A percentile compares a stretch with the other conserved stretches of the same genome.
phyloP scores from a whole-genome alignment of 2,888 invertebrate genomes.

The Ashinkailepas kermadecensis region DNA sequence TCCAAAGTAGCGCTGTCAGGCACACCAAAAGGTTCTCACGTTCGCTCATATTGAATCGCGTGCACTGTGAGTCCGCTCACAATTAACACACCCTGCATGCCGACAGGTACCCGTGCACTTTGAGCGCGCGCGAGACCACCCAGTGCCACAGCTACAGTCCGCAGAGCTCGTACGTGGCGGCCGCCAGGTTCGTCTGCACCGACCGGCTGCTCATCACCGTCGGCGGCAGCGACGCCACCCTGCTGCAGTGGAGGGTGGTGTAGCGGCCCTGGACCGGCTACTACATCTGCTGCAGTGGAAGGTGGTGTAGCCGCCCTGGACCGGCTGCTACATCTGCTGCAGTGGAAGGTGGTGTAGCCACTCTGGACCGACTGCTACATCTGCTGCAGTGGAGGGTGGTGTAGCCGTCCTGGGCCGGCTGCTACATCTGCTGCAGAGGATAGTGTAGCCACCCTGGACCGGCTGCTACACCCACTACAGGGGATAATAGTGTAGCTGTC shows the following conservation, averaged over 20 bases:
- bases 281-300: not conserved
- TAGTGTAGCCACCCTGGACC: not conserved
- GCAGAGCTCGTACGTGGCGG: constrained; percentile 71
- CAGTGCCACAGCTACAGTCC: constrained; percentile 82
- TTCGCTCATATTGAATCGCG: too few relatives aligned
- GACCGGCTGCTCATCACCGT: constrained; percentile 78
- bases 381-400: constrained; percentile 79
- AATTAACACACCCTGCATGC: not conserved
- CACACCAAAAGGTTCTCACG: too few relatives aligned
- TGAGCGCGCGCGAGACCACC: constrained; percentile 62
- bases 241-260: constrained; percentile 78
- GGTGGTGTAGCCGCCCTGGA: not conserved
- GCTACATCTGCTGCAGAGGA: not conserved
- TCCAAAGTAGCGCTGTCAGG: too few relatives aligned
- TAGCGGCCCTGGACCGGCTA: not conserved
- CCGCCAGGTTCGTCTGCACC: constrained; percentile 73
- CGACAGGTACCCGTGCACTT: constrained; percentile 57
- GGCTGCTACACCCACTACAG: too few relatives aligned
- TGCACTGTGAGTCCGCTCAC: too few relatives aligned
- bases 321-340: not conserved
- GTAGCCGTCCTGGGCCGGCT: not conserved
- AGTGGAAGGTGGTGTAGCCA: not conserved
- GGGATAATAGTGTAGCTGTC: too few relatives aligned
- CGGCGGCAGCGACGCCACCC: constrained; percentile 77
- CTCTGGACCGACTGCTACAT: too few relatives aligned